These are phyloP conservation scores for Ptilonorhynchus violaceus DNA, from an alignment of 2,113 vertebrate genomes.

Conservation along the genomic window DNA sequence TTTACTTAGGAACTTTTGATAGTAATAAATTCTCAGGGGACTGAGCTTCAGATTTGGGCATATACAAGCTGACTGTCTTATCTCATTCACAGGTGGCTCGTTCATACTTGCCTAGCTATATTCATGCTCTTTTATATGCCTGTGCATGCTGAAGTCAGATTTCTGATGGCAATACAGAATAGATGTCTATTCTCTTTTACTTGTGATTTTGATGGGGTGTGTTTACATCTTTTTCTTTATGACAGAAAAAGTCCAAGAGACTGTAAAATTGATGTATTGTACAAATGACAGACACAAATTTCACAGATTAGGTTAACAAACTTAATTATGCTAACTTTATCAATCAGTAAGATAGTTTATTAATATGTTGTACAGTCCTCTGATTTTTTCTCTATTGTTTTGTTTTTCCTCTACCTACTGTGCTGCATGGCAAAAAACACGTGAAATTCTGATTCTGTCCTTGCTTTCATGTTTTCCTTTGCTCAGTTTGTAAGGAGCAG, in stretches of 20 bases:
- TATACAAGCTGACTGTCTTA: not conserved
- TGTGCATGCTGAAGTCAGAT: not conserved
- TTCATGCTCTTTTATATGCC: not conserved
- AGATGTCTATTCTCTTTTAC: not conserved
- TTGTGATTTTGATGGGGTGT: not conserved
- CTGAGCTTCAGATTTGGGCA: not conserved
- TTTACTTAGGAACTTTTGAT: not conserved
- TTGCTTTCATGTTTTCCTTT: not conserved
- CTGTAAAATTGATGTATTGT: not conserved
- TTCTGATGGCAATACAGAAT: not conserved
- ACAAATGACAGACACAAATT: not conserved
- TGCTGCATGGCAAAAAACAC: not conserved
- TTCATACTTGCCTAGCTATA: not conserved
- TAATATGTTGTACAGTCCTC: not conserved
- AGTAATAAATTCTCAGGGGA: not conserved
- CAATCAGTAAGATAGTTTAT: not conserved
- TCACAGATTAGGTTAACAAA: not conserved
- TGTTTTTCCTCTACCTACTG: not conserved
- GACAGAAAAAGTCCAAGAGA: not conserved
- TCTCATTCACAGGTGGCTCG: not conserved
- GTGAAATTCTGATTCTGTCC: not conserved
- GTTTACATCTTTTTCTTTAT: not conserved
- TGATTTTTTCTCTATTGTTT: not conserved
- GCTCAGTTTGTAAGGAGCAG: not conserved
- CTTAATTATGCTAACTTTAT: not conserved